Evolutionary conservation across 2,888 invertebrate species (phyloP).

Genomic region (Tipula vernalis): DNA sequence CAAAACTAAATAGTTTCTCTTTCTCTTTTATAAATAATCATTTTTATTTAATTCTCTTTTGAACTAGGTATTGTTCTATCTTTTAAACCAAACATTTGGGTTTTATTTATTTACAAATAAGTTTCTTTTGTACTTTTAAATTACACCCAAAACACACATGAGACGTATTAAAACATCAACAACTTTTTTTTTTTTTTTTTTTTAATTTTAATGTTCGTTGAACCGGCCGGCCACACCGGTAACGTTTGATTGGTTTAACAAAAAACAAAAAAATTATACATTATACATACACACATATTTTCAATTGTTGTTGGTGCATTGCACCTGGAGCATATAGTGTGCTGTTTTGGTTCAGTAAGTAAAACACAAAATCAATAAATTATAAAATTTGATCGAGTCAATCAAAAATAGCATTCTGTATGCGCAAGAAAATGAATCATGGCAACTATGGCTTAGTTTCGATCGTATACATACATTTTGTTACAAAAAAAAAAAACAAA

Average conservation of each 20-base stretch:
- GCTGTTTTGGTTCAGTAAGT: background rate
- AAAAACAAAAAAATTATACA: background rate
- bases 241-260: background rate
- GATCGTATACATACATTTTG: background rate
- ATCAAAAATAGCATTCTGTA: background rate
- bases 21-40: background rate
- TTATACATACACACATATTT: background rate
- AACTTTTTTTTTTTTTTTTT: background rate
- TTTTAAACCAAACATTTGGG: background rate
- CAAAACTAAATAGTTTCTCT: background rate
- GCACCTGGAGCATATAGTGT: background rate
- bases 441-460: background rate
- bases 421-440: background rate
- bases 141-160: background rate
- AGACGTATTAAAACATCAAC: background rate
- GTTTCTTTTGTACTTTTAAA: background rate
- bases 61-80: background rate
- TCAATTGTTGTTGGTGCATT: background rate
- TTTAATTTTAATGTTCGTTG: background rate
- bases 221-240: slow-evolving; percentile 4
- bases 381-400: background rate
- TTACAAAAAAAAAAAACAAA: background rate
- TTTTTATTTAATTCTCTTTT: background rate
- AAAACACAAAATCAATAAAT: background rate
- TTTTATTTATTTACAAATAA: background rate